Percentiles rank a stretch among this genome's conserved stretches.
Conservation (phyloP, 2,888 invertebrate genomes). For the Choreutis nemorana region DNA sequence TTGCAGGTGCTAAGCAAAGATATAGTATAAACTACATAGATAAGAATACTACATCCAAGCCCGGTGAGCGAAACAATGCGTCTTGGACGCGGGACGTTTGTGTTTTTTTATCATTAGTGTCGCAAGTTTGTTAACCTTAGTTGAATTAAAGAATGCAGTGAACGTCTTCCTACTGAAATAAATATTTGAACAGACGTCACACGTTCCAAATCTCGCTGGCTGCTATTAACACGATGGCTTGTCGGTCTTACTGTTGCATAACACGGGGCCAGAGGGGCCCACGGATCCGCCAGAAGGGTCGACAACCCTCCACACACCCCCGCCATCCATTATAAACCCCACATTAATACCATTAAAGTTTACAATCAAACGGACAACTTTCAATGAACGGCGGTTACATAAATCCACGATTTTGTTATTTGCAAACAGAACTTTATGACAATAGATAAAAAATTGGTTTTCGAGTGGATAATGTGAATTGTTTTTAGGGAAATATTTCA, state of each 20-base stretch:
- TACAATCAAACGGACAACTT: constrained; percentile 3
- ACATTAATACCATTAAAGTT: constrained; percentile 1
- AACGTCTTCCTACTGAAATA: not conserved
- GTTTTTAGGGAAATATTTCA: constrained; percentile 12
- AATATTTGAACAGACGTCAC: constrained; percentile 1
- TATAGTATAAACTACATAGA: no score
- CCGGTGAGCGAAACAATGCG: no score
- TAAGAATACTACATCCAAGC: no score
- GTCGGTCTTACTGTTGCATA: constrained; percentile 29
- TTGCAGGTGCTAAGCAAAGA: no score
- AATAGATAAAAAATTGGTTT: no score
- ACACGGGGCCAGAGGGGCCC: constrained; percentile 18
- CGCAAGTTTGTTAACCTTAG: no score
- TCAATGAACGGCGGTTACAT: constrained; percentile 5
- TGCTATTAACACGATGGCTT: constrained; percentile 18
- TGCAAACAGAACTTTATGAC: constrained; percentile 11
- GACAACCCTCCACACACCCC: constrained; percentile 26
- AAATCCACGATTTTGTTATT: constrained; percentile 6
- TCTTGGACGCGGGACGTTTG: no score
- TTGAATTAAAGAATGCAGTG: no score
- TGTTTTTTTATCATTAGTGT: no score
- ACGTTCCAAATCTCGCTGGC: constrained; percentile 8
- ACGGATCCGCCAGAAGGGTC: constrained; percentile 20
- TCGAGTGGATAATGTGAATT: constrained; percentile 9
- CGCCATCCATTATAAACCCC: constrained; percentile 1